phyloP scores from a whole-genome alignment of 2,113 vertebrate species.

The Bujurquina vittata region DNA sequence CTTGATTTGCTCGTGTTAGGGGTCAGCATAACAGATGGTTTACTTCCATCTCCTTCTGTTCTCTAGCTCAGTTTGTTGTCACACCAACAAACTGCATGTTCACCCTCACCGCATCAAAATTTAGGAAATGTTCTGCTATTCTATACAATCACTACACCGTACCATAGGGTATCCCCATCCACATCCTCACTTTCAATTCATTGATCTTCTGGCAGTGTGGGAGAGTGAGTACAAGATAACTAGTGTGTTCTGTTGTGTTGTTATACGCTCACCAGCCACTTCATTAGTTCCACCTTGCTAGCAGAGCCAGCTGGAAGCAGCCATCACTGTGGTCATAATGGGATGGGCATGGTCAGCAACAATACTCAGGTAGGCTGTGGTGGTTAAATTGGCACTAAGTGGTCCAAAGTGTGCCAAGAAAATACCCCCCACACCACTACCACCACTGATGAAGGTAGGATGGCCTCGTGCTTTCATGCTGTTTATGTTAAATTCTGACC shows the following conservation, averaged over 20 bases:
- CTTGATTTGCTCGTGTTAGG: slow-evolving; percentile 1
- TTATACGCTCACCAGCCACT: background rate
- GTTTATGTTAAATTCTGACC: background rate
- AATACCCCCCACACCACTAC: no score
- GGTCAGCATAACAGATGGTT: slow-evolving; percentile 2
- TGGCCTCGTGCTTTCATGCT: background rate
- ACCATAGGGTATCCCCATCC: background rate
- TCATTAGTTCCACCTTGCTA: background rate
- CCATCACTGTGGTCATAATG: background rate
- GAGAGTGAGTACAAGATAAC: background rate
- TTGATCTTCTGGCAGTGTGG: background rate
- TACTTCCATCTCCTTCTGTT: background rate
- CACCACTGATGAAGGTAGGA: no score
- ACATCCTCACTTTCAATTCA: background rate
- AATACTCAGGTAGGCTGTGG: background rate
- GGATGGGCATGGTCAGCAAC: background rate
- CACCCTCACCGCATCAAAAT: background rate
- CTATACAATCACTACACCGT: background rate
- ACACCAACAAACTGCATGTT: background rate
- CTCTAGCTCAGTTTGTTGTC: slow-evolving; percentile 2
- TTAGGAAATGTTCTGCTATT: background rate
- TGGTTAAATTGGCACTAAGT: background rate
- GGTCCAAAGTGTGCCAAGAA: background rate
- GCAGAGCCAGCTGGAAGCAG: background rate
- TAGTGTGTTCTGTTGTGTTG: background rate